Percentiles rank a stretch among this genome's conserved stretches.
Conservation (phyloP, 2,888 invertebrate genomes). For the Biston betularia region DNA sequence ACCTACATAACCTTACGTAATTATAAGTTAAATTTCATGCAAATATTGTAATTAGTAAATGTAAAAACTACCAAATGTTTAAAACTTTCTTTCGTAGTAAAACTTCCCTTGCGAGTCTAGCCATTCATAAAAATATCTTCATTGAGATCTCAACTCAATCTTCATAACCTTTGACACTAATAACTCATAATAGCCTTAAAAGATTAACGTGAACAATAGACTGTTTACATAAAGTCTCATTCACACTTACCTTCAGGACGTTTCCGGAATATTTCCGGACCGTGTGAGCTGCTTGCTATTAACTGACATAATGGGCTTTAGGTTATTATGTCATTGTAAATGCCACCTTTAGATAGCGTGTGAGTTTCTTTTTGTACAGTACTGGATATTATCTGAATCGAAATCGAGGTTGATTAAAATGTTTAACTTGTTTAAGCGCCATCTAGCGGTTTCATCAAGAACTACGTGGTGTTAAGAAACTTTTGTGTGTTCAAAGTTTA, state of each 20-base stretch:
- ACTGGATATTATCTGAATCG: slow-evolving; percentile 12
- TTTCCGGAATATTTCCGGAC: slow-evolving; percentile 45
- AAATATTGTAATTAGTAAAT: no score
- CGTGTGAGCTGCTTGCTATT: slow-evolving; percentile 40
- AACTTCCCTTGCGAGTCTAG: no score
- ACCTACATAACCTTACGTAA: no score
- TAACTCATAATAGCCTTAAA: slow-evolving; percentile 21
- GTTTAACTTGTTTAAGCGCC: slow-evolving; percentile 18
- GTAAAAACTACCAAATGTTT: no score
- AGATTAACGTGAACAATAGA: slow-evolving; percentile 43
- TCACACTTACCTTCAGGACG: slow-evolving; percentile 40
- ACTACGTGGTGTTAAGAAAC: neutral
- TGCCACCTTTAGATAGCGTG: slow-evolving; percentile 30
- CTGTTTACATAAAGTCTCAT: slow-evolving; percentile 44
- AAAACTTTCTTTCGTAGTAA: neutral
- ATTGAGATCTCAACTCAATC: neutral
- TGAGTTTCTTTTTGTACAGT: slow-evolving; percentile 29
- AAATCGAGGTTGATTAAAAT: neutral
- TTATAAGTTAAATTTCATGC: no score
- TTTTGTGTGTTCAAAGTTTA: neutral
- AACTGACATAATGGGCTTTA: slow-evolving; percentile 24
- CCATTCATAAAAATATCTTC: neutral
- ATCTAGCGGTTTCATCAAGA: slow-evolving; percentile 16
- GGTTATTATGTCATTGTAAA: slow-evolving; percentile 37
- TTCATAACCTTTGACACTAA: slow-evolving; percentile 19